Percentiles rank a stretch among this genome's conserved stretches.
phyloP scores from a whole-genome alignment of 2,888 invertebrate species.

The Uloborus plumipes region DNA sequence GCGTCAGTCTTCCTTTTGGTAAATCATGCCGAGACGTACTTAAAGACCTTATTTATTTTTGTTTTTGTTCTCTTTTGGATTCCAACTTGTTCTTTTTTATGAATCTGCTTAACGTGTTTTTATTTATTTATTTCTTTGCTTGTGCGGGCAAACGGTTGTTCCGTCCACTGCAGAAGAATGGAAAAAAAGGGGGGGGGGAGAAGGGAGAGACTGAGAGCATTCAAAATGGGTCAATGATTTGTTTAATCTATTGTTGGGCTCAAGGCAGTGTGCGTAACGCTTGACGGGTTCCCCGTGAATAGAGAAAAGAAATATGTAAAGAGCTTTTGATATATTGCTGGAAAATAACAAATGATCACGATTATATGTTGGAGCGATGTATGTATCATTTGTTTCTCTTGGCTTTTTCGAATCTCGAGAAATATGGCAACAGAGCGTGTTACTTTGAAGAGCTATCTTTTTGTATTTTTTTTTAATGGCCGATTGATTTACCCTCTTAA shows the following conservation, averaged over 20 bases:
- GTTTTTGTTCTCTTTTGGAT: too few species aligned
- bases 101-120: conserved; percentile 17
- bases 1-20: too few species aligned
- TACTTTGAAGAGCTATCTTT: too few species aligned
- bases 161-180: conserved; percentile 36
- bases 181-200: conserved; percentile 1
- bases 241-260: conserved; percentile 46
- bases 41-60: too few species aligned
- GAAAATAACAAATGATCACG: neutral
- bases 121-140: neutral
- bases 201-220: neutral
- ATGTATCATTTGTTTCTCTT: too few species aligned
- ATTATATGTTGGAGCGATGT: too few species aligned
- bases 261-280: conserved; percentile 16
- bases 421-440: too few species aligned
- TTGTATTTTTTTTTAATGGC: too few species aligned
- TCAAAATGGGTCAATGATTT: conserved; percentile 61
- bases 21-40: too few species aligned
- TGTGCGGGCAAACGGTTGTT: conserved; percentile 7
- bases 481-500: too few species aligned
- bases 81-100: neutral
- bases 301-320: conserved; percentile 1
- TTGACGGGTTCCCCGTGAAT: neutral
- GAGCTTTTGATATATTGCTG: conserved; percentile 8
- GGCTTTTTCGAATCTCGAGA: too few species aligned